These are phyloP conservation scores for Mirza zaza DNA, from an alignment of 2,113 vertebrate genomes.

Conservation along the genomic window DNA sequence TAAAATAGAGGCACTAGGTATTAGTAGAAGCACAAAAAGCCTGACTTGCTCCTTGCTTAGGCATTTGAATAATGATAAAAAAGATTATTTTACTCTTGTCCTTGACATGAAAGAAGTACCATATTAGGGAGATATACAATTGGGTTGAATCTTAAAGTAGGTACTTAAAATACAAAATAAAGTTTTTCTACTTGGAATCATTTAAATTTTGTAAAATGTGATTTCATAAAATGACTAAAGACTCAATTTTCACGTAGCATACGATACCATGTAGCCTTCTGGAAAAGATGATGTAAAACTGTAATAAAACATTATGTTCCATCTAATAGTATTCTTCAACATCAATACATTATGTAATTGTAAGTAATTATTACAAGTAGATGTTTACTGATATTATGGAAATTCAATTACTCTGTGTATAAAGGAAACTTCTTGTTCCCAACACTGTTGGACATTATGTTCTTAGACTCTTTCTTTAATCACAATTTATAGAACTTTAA, in stretches of 20 bases:
- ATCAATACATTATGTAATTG: slow-evolving; percentile 45
- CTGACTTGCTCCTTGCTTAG: neutral
- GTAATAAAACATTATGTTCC: slow-evolving; percentile 64
- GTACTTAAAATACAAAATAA: slow-evolving; percentile 48
- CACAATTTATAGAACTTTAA: slow-evolving; percentile 29
- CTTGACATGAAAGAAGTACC: neutral
- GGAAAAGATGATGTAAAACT: slow-evolving; percentile 46
- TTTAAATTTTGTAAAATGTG: slow-evolving; percentile 52
- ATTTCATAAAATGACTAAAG: slow-evolving; percentile 57
- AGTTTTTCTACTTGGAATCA: slow-evolving; percentile 44
- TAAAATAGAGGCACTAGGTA: neutral
- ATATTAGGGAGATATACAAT: neutral
- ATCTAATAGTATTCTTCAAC: neutral
- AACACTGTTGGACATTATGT: neutral
- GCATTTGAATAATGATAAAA: slow-evolving; percentile 25
- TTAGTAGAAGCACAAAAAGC: neutral
- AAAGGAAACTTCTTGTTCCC: neutral
- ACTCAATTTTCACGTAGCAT: slow-evolving; percentile 43
- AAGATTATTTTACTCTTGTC: neutral
- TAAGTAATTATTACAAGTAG: slow-evolving; percentile 54
- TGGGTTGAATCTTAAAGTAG: slow-evolving; percentile 18
- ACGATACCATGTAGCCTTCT: slow-evolving; percentile 49
- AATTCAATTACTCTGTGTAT: slow-evolving; percentile 29
- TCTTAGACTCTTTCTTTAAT: neutral
- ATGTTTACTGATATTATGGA: slow-evolving; percentile 17